Evolutionary conservation across 2,113 vertebrate genomes (phyloP), one percentile per base, ranked within the genome.

Genomic region (Sinocyclocheilus grahami): DNA sequence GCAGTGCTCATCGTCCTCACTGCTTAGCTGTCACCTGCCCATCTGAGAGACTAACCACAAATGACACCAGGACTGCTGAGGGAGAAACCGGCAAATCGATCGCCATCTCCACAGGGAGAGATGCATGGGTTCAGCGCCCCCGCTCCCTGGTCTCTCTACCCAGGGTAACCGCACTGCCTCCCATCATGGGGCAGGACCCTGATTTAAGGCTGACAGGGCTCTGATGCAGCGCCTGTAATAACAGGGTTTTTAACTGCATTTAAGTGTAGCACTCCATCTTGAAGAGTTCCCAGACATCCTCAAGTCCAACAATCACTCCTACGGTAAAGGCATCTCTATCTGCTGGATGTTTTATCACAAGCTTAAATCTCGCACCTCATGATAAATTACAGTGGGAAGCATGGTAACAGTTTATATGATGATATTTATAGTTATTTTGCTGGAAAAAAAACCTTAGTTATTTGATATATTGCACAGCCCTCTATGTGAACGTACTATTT

Each of bases 11-110:
- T 85, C 86, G 48, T 80, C 76, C 88, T 24, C 33, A 84, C 3
- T 83, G 24, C 72, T 82, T 75, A 16, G 60, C 79, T 74, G 74
- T 88, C 87, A 83, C 75, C 77, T 84, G 77, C 65, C 86, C 72
- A 82, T 83, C 60, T 53, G 24, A 78, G 79, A 83, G 76, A 83
- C 86, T 63, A 62, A 84, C 76, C 78, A 82, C 86, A 78, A 84
- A 69, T 86, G 87, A 88, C 85, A 82, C 12, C 30, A 60, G 78
- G 10, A 83, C 81, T 67, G 67, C 72, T 55, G 65, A 58, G 65
- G 79, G 78, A 86, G 90, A 84, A 92, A 88, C 90, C 78, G 82
- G 87, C 84, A 69, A 91, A 92, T 92, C 90, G 18, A 92, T 91
- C 87, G 72, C 63, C 65, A 89, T 87, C 83, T 90, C 63, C 71